Conservation (phyloP, 2,888 invertebrate genomes). For the Ethmia dodecea region DNA sequence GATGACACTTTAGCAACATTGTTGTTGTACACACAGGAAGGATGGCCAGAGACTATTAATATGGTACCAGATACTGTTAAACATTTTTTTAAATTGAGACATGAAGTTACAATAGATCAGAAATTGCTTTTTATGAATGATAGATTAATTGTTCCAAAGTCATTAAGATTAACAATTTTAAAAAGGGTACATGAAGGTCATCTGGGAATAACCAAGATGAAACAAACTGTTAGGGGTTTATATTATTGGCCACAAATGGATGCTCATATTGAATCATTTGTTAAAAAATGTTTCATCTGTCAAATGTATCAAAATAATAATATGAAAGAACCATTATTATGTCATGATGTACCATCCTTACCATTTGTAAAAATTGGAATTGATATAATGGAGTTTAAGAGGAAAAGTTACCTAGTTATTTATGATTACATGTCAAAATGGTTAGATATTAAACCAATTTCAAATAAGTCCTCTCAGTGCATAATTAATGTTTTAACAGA, state of each 20-base stretch:
- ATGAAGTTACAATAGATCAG: constrained; percentile 9
- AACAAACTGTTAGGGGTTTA: constrained; percentile 27
- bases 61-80: constrained; percentile 10
- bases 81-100: constrained; percentile 14
- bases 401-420: too few relatives aligned
- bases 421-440: too few relatives aligned
- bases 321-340: constrained; percentile 16
- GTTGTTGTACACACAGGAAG: too few relatives aligned
- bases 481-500: too few relatives aligned
- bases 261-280: constrained; percentile 25
- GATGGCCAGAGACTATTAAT: constrained; percentile 14
- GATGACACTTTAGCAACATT: neutral
- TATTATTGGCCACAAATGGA: constrained; percentile 34
- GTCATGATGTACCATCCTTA: constrained; percentile 13
- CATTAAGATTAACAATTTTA: constrained; percentile 10
- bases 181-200: constrained; percentile 30
- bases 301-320: constrained; percentile 21
- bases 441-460: too few relatives aligned
- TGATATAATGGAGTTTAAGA: too few relatives aligned
- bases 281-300: constrained; percentile 17
- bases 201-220: constrained; percentile 21
- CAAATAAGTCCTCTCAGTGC: too few relatives aligned
- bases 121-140: constrained; percentile 15
- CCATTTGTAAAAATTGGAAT: constrained; percentile 19
- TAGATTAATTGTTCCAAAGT: constrained; percentile 14